phyloP scores from a whole-genome alignment of 2,797 vertebrate genomes.

The Argentina silus region DNA sequence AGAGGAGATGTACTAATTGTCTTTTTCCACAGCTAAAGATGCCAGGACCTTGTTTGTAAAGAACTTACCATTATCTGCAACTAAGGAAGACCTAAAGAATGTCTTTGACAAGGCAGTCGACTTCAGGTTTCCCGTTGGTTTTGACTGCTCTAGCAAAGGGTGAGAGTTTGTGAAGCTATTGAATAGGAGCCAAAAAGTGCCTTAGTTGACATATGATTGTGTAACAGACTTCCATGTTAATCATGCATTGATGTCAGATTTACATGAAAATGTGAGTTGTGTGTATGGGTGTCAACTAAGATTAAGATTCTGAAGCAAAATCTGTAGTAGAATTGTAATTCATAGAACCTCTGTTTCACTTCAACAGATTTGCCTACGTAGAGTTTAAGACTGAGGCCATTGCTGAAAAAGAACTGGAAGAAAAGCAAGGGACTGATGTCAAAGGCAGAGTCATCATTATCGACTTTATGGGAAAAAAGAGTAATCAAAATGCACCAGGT shows the following conservation, averaged over 20 bases:
- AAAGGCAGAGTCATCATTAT: slow-evolving; percentile 82
- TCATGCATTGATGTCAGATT: neutral
- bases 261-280: neutral
- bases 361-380: slow-evolving; percentile 87
- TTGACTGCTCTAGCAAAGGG: slow-evolving; percentile 81
- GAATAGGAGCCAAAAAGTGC: neutral
- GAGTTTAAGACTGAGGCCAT: slow-evolving; percentile 86
- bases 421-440: slow-evolving; percentile 81
- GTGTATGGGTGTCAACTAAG: neutral
- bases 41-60: slow-evolving; percentile 87
- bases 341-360: neutral
- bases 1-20: neutral
- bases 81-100: slow-evolving; percentile 81
- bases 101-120: slow-evolving; percentile 81
- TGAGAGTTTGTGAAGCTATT: slow-evolving; percentile 57
- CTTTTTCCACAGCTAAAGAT: slow-evolving; percentile 73
- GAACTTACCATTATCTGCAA: slow-evolving; percentile 85
- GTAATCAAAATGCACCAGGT: slow-evolving; percentile 55
- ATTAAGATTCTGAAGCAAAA: neutral
- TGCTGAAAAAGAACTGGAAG: slow-evolving; percentile 77
- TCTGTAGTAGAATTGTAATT: neutral
- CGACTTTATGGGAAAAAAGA: slow-evolving; percentile 79
- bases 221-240: too few relatives aligned
- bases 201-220: neutral
- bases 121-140: slow-evolving; percentile 81